These are phyloP conservation scores for Dromaius novaehollandiae DNA, from an alignment of 2,113 vertebrate species.

Conservation along the genomic window DNA sequence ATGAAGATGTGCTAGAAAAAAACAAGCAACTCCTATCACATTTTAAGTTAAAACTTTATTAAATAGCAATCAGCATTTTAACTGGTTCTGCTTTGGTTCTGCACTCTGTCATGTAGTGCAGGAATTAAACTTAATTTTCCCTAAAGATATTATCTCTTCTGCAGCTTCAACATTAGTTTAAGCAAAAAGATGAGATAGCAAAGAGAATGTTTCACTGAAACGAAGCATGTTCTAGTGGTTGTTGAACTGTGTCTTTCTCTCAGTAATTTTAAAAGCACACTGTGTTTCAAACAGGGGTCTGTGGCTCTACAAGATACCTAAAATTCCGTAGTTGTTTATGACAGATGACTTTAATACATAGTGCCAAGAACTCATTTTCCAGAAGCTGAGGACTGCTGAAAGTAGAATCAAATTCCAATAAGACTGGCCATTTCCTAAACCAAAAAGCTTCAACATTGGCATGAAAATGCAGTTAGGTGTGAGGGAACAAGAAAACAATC, in stretches of 20 bases:
- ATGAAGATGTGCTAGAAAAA: not conserved
- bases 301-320: not conserved
- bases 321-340: constrained; percentile 53
- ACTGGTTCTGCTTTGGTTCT: not conserved
- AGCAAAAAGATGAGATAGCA: constrained; percentile 34
- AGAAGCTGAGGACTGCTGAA: not conserved
- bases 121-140: constrained; percentile 20
- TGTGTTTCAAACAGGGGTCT: not conserved
- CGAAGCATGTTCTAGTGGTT: constrained; percentile 37
- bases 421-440: not conserved
- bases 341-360: not conserved
- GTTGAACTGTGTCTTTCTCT: constrained; percentile 61
- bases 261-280: constrained; percentile 19
- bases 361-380: constrained; percentile 42
- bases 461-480: not conserved
- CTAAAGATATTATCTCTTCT: constrained; percentile 9
- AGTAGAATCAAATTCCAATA: not conserved
- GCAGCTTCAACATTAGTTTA: constrained; percentile 53
- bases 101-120: not conserved
- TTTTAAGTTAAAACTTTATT: not conserved
- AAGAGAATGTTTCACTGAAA: constrained; percentile 19
- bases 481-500: not conserved
- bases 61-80: not conserved
- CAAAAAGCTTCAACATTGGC: not conserved
- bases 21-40: not conserved